Conservation (phyloP, 64 coral and sea anemone species). For the Exaiptasia diaphana region DNA sequence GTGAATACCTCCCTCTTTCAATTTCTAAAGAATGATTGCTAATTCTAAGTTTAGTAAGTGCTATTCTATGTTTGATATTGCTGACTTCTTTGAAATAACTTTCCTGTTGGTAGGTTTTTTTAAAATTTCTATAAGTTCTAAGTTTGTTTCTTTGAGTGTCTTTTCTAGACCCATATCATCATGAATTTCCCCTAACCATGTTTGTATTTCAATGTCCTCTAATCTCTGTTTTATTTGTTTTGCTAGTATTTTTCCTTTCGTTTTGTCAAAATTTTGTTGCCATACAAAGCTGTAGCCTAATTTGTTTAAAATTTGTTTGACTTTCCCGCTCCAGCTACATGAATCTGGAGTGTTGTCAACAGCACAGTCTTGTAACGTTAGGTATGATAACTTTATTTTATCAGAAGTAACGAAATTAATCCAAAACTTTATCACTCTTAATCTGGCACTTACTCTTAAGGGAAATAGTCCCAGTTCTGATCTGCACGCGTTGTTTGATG, state of each 20-base stretch:
- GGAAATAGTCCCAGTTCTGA: conserved; percentile 17
- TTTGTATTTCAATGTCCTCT: conserved; percentile 21
- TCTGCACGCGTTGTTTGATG: conserved; percentile 22
- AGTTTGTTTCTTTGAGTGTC: conserved; percentile 19
- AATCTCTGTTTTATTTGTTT: conserved; percentile 4
- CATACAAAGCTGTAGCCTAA: not conserved
- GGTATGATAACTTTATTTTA: not conserved
- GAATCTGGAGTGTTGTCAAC: not conserved
- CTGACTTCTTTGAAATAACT: not conserved
- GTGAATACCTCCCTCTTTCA: conserved; percentile 7
- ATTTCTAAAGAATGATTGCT: conserved; percentile 14
- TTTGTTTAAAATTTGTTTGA: not conserved
- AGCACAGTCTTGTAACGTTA: not conserved
- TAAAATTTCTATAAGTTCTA: conserved; percentile 1
- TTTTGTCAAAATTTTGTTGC: not conserved
- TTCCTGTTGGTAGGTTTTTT: conserved; percentile 30
- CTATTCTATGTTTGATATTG: conserved; percentile 30
- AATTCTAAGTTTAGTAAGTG: conserved; percentile 43
- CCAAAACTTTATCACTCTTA: conserved; percentile 18
- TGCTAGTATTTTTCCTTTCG: not conserved
- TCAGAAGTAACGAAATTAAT: not conserved
- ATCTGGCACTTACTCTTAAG: not conserved
- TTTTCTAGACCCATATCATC: conserved; percentile 3
- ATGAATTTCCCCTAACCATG: conserved; percentile 9
- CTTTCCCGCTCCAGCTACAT: not conserved